These are phyloP conservation scores for Xestia c-nigrum DNA, from an alignment of 2,888 invertebrate species.

Conservation along the genomic window DNA sequence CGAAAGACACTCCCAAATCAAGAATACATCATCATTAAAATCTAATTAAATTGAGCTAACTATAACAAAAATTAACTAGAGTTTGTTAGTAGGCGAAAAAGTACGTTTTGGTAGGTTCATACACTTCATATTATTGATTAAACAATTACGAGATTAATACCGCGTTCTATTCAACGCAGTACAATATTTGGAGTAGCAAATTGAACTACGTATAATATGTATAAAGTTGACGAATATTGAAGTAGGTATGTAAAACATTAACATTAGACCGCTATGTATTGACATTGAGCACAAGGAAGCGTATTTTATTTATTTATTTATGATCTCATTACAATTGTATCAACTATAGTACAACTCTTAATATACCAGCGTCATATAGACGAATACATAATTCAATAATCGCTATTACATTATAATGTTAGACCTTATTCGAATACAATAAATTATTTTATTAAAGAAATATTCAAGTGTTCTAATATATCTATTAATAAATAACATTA, in stretches of 20 bases:
- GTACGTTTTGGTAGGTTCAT: conserved; percentile 70
- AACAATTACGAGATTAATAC: conserved; percentile 84
- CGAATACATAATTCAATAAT: conserved; percentile 82
- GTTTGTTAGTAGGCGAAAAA: conserved; percentile 77
- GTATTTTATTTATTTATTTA: conserved; percentile 74
- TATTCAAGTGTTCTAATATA: conserved; percentile 82
- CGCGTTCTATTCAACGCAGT: conserved; percentile 74
- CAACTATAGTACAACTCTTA: conserved; percentile 78
- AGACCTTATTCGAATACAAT: conserved; percentile 85
- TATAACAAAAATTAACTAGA: conserved; percentile 67
- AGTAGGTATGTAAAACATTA: conserved; percentile 66
- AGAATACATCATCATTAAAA: conserved; percentile 54
- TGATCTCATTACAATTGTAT: conserved; percentile 72
- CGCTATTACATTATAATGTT: conserved; percentile 78
- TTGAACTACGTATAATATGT: conserved; percentile 58
- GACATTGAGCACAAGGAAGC: conserved; percentile 90
- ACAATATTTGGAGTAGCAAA: conserved; percentile 73
- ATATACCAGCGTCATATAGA: conserved; percentile 88
- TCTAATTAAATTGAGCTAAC: conserved; percentile 68
- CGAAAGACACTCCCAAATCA: conserved; percentile 41
- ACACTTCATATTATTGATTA: conserved; percentile 67
- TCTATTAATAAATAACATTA: conserved; percentile 77
- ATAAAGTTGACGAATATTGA: conserved; percentile 70
- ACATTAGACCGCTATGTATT: conserved; percentile 86
- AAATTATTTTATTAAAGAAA: conserved; percentile 79